Evolutionary conservation across 2,113 vertebrate species (phyloP).

Genomic region (Nesogale talazaci): DNA sequence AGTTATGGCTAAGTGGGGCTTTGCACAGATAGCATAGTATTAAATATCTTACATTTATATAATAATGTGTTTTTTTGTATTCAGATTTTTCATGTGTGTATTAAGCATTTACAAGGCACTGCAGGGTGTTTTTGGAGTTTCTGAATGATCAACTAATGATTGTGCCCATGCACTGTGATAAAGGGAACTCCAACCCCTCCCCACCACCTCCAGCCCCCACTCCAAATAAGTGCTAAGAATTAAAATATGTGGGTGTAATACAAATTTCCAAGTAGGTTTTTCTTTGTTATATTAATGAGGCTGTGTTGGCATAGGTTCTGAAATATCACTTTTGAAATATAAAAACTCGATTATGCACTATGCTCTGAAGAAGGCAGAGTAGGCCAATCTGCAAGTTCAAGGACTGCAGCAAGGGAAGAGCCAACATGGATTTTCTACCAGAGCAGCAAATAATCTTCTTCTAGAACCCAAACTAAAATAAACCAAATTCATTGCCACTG

Average conservation of each 20-base stretch:
- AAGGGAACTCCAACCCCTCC: background rate
- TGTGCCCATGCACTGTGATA: background rate
- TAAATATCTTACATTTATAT: background rate
- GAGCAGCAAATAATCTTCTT: background rate
- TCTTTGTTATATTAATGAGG: background rate
- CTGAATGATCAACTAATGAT: background rate
- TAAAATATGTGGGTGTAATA: too few species aligned
- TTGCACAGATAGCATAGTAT: background rate
- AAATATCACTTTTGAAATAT: too few species aligned
- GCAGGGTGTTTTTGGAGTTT: background rate
- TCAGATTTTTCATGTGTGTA: constrained; percentile 21
- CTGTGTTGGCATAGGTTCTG: too few species aligned
- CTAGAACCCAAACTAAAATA: background rate
- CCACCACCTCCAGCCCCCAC: too few species aligned
- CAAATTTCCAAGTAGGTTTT: too few species aligned
- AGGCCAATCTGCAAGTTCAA: too few species aligned
- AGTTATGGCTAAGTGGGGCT: background rate
- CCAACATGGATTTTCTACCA: too few species aligned
- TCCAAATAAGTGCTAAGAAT: too few species aligned
- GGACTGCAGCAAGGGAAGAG: too few species aligned
- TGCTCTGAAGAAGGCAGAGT: too few species aligned
- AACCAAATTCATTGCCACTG: too few species aligned
- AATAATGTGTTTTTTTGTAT: background rate
- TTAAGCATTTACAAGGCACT: background rate
- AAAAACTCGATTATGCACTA: too few species aligned